These are phyloP conservation scores for Limnothrissa miodon DNA, from an alignment of 2,113 vertebrate genomes.

Conservation along the genomic window DNA sequence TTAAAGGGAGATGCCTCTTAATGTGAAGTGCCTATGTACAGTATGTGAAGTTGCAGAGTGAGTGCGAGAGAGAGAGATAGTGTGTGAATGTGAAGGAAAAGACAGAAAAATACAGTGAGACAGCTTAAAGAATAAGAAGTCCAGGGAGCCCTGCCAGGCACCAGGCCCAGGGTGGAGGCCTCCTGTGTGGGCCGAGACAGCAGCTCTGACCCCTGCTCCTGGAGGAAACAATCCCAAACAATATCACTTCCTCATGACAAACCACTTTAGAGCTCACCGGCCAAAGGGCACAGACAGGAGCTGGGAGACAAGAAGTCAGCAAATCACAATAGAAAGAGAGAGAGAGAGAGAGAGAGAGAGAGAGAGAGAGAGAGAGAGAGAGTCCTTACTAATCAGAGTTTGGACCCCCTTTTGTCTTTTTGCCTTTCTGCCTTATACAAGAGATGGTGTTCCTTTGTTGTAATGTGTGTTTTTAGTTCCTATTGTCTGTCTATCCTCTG, in stretches of 20 bases:
- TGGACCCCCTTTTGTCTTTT: too few species aligned
- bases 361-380: neutral
- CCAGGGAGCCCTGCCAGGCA: neutral
- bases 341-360: neutral
- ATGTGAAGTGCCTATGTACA: too few species aligned
- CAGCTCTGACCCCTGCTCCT: conserved; percentile 22
- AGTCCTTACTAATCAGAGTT: too few species aligned
- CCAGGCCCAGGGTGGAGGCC: conserved; percentile 25
- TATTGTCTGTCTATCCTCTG: too few species aligned
- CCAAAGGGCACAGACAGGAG: conserved; percentile 26
- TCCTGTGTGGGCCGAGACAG: neutral
- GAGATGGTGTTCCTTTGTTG: too few species aligned
- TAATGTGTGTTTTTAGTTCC: too few species aligned
- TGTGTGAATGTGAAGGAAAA: neutral
- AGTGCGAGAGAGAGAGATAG: neutral
- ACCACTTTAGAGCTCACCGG: conserved; percentile 46
- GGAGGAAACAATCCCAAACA: conserved; percentile 50
- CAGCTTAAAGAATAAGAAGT: neutral
- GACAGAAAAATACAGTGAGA: neutral
- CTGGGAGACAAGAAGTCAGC: conserved; percentile 31
- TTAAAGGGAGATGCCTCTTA: too few species aligned
- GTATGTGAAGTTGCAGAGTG: neutral
- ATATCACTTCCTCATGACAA: conserved; percentile 52
- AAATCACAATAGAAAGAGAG: conserved; percentile 35
- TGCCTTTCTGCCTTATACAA: too few species aligned